These are phyloP conservation scores for Cettia cetti DNA, from an alignment of 2,113 vertebrate genomes.

Conservation along the genomic window DNA sequence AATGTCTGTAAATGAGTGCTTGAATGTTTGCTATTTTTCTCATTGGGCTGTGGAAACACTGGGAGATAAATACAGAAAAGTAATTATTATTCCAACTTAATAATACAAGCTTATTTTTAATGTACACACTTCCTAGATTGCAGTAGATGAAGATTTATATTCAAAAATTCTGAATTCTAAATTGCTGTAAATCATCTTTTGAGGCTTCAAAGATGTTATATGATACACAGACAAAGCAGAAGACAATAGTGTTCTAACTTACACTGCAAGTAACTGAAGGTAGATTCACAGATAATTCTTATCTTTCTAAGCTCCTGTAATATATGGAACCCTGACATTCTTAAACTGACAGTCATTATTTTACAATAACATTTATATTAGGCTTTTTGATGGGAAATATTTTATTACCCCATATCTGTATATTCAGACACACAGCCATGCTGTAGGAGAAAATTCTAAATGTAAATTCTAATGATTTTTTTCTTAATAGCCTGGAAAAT, in stretches of 20 bases:
- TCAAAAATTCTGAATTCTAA: background rate
- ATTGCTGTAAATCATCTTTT: background rate
- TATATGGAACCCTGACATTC: conserved; percentile 22
- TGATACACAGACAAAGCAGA: background rate
- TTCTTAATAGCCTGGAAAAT: background rate
- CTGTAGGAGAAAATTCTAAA: background rate
- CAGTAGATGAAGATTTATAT: conserved; percentile 5
- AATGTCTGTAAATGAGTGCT: conserved; percentile 4
- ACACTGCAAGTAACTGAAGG: conserved; percentile 42
- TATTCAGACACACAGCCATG: background rate
- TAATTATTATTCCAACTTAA: conserved; percentile 16
- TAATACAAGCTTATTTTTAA: background rate
- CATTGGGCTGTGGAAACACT: background rate
- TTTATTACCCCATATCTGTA: background rate
- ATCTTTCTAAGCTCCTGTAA: conserved; percentile 32
- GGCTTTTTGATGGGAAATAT: background rate
- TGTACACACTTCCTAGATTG: background rate
- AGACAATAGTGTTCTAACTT: conserved; percentile 36
- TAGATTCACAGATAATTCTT: conserved; percentile 46
- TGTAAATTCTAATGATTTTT: background rate
- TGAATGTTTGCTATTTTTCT: background rate
- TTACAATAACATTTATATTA: background rate
- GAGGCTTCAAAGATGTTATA: background rate
- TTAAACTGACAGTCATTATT: conserved; percentile 49
- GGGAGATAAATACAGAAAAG: background rate